Evolutionary conservation across 2,888 invertebrate species (phyloP).

Genomic region (Anaspis maculata): DNA sequence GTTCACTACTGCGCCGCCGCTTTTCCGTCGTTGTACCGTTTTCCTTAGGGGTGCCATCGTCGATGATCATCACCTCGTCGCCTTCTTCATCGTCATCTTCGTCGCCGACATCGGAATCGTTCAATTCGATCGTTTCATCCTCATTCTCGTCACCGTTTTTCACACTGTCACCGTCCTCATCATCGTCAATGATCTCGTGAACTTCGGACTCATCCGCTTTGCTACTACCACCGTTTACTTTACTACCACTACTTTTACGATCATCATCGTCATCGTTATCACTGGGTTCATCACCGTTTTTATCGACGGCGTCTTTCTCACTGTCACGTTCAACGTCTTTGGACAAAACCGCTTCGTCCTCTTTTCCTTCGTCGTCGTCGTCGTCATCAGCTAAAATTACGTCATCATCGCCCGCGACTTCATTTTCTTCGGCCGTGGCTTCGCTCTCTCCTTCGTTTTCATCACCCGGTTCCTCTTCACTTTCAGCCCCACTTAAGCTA

Average conservation of each 20-base stretch:
- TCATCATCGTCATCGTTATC: slow-evolving; percentile 12
- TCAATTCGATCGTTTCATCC: slow-evolving; percentile 30
- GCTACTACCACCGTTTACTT: slow-evolving; percentile 14
- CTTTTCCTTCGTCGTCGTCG: slow-evolving; percentile 5
- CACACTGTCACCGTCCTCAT: slow-evolving; percentile 19
- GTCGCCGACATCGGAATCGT: slow-evolving; percentile 32
- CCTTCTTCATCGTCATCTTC: slow-evolving; percentile 23
- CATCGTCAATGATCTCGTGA: slow-evolving; percentile 28
- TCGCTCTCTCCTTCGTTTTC: slow-evolving; percentile 1
- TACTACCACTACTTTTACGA: slow-evolving; percentile 15
- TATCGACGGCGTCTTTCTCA: slow-evolving; percentile 10
- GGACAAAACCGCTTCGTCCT: slow-evolving; percentile 3
- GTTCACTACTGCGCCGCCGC: slow-evolving; percentile 6
- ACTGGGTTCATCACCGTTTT: slow-evolving; percentile 9
- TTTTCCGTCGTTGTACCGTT: slow-evolving; percentile 24
- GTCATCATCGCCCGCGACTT: slow-evolving; percentile 4
- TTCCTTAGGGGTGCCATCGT: slow-evolving; percentile 23
- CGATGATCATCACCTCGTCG: slow-evolving; percentile 37
- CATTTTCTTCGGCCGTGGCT: slow-evolving; percentile 3
- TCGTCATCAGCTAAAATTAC: slow-evolving; percentile 2
- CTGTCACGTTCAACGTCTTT: not conserved
- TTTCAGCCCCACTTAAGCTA: too few species aligned
- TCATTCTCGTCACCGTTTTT: slow-evolving; percentile 8
- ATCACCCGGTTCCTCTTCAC: slow-evolving; percentile 6
- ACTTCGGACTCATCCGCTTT: slow-evolving; percentile 25